Base-by-base conservation (phyloP, 1,140 invertebrate genomes). In the Drosophila serrata region DNA sequence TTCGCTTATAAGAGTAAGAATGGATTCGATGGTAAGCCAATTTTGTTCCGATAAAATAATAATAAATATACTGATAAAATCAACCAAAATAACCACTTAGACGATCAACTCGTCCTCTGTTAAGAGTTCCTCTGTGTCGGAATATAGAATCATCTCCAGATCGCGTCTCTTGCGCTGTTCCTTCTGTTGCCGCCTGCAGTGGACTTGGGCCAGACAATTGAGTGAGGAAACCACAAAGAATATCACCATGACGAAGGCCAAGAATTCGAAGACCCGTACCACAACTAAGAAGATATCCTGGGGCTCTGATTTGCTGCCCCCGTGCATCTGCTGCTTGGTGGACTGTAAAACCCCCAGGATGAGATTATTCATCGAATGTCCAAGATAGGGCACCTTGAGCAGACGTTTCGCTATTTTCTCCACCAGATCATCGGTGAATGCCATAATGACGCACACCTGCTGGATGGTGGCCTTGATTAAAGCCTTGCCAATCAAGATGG, bases 391-490 rank as follows among this genome's bases (percentile, higher is more conserved):
- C 81, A 99, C 94, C 63, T 94, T 91, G 9, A 94, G 94, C 35
- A 97, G 92, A 85, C 96, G 94, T 56, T 94, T 94, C 27, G 99
- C 94, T 17, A 97, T 95, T 90, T 95, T 95, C 68, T 97, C 95
- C 42, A 99, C 95, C 82, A 99, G 94, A 72, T 96, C 95, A 92
- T 99, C 97, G 93, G 97, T 98, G 93, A 99, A 99, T 70, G 98
- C 96, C 82, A 99, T 96, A 59, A 99, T 99, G 12, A 99, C 98
- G 93, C 99, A 98, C 90, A 99, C 93, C 94, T 98, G 98, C 94
- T 99, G 99, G 90, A 99, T 97, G 92, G 99, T 98, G 96, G 99
- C 99, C 94, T 99, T 99, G 72, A 99, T 96, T 33, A 99, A 94
- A 22, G 99, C 99, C 94, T 99, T 99, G 22, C 99, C 99, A 64